phyloP scores from a whole-genome alignment of 2,797 vertebrate genomes.

The Xyrichtys novacula region DNA sequence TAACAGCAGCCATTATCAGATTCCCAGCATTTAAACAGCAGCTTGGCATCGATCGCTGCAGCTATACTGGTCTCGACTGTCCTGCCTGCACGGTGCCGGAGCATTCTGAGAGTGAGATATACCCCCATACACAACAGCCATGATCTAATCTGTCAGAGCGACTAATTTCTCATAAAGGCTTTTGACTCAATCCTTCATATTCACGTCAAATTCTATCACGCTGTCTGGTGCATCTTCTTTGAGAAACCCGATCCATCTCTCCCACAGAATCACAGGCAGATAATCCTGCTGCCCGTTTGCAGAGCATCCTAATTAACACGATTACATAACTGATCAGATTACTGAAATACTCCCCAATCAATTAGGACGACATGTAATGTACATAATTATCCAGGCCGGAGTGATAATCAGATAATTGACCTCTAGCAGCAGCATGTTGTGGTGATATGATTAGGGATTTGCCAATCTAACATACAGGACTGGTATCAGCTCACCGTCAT shows the following conservation, averaged over 20 bases:
- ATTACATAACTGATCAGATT: constrained; percentile 56
- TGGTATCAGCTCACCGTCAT: neutral
- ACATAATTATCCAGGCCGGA: constrained; percentile 23
- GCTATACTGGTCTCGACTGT: constrained; percentile 43
- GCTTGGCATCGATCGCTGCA: constrained; percentile 63
- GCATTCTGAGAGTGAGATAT: constrained; percentile 7
- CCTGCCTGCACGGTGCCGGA: constrained; percentile 51
- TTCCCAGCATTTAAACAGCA: constrained; percentile 68
- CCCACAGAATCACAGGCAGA: constrained; percentile 5
- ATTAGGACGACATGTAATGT: constrained; percentile 48
- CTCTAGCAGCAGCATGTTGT: constrained; percentile 14
- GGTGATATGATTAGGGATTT: constrained; percentile 37
- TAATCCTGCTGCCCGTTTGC: neutral
- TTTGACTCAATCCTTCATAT: neutral
- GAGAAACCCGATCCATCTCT: constrained; percentile 2
- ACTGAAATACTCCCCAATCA: constrained; percentile 33
- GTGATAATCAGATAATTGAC: constrained; percentile 22
- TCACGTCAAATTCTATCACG: neutral
- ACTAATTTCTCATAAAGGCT: constrained; percentile 1
- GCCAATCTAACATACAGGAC: neutral
- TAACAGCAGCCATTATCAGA: constrained; percentile 76
- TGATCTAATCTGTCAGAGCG: constrained; percentile 6
- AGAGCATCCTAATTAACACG: constrained; percentile 31
- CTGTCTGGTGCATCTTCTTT: neutral
- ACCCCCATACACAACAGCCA: neutral